A percentile compares a stretch with the other conserved stretches of the same genome.
Evolutionary conservation across 2,113 vertebrate species (phyloP).

Genomic region (Xiphorhynchus elegans): DNA sequence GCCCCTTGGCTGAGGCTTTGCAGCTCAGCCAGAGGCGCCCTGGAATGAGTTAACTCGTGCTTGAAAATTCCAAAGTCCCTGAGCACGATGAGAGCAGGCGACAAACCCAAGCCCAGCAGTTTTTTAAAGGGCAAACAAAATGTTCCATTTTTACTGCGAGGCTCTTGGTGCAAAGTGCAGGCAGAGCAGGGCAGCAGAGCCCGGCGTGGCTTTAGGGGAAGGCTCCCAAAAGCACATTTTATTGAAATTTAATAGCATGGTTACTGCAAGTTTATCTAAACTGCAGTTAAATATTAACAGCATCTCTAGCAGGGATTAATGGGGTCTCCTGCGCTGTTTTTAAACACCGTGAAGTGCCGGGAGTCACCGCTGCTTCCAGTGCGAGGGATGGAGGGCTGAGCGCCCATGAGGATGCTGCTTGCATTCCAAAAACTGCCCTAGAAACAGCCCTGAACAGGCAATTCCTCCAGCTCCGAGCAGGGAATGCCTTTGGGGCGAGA

Average conservation of each 20-base stretch:
- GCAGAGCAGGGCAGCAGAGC: not conserved
- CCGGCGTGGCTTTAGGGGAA: constrained; percentile 62
- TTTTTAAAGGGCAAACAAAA: constrained; percentile 55
- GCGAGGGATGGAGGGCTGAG: not conserved
- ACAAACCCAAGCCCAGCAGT: not conserved
- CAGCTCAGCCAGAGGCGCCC: not conserved
- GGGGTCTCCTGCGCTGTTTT: constrained; percentile 8
- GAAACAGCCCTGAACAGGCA: not conserved
- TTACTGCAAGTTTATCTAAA: constrained; percentile 76
- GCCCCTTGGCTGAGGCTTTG: not conserved
- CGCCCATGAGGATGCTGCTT: not conserved
- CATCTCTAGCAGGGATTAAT: constrained; percentile 69
- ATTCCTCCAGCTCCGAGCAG: not conserved
- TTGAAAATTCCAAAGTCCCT: not conserved
- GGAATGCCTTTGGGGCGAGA: constrained; percentile 16
- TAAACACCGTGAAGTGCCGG: not conserved
- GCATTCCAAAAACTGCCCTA: constrained; percentile 1
- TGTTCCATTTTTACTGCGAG: constrained; percentile 34
- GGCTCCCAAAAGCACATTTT: constrained; percentile 70
- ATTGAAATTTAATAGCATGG: constrained; percentile 72
- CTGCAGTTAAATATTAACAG: constrained; percentile 76
- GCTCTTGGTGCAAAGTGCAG: not conserved
- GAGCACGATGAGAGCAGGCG: not conserved
- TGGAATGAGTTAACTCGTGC: constrained; percentile 2
- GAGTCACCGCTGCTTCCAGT: not conserved